Evolutionary conservation across 2,888 invertebrate genomes (phyloP), one percentile per base, ranked within the genome.

Genomic region (Adelphocoris suturalis): DNA sequence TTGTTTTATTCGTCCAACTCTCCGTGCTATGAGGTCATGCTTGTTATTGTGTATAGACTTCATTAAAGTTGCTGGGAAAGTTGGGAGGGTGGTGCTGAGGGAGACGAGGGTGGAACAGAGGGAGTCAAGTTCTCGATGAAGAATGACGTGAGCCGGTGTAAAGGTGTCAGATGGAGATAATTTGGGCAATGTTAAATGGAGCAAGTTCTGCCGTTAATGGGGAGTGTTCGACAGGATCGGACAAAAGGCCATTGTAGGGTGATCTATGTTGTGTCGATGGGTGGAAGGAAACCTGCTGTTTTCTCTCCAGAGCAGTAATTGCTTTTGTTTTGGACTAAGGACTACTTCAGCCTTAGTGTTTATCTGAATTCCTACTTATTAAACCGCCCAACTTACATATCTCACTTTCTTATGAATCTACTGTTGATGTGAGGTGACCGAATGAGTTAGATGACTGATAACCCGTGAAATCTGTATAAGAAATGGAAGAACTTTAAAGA

Each of bases 151-250:
- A 27, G 52, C 88, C 55, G 47, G 88, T 88, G 88, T 88, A 88
- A 88, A 88, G 88, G 88, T 88, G 88, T 88, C 88, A 88, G 88
- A 78, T 88, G 88, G 88, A 88, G 88, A 88, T 88, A 88, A 88
- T 88, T 88, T 88, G 88, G 88, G 88, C 57, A 88, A 88, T 88
- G 88, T 88, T 88, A 78, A 88, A 88, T 88, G 88, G 88, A 78
- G 52, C 78, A 88, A 88, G 88, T 88, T 88, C 88, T 78, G 9
- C 88, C 88, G 80, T 76, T 88, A 88, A 88, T 88, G 88, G 88
- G 78, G 80, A 80, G 80, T 80, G 88, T 88, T 88, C 88, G 88
- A 88, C 88, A 88, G 88, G 27, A 52, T 52, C 80, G 88, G 88
- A 88, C 88, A 88, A 88, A 88, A 80, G 88, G 55, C 23, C 55